These are phyloP conservation scores for Schizaphis graminum DNA, from an alignment of 2,888 invertebrate species.

Conservation along the genomic window DNA sequence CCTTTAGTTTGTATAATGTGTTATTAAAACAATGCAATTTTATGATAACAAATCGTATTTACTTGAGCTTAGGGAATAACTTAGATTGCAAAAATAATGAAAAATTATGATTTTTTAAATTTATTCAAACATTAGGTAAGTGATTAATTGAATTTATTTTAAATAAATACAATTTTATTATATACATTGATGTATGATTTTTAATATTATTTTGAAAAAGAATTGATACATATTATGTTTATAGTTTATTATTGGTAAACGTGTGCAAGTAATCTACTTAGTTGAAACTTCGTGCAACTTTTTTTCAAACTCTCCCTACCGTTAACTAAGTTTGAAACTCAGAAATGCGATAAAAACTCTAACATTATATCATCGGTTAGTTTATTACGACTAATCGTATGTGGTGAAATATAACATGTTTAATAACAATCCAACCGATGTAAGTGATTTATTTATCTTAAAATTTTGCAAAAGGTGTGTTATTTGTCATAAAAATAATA, in stretches of 20 bases:
- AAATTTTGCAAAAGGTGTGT: neutral
- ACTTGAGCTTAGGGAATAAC: neutral
- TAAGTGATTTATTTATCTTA: neutral
- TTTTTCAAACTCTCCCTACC: neutral
- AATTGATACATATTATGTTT: neutral
- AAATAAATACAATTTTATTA: neutral
- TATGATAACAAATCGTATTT: neutral
- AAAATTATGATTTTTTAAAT: neutral
- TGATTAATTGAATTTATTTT: neutral
- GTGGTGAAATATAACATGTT: neutral
- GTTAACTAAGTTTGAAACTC: constrained; percentile 33
- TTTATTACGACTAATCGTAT: constrained; percentile 22
- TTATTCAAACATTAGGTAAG: neutral
- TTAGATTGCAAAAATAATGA: neutral
- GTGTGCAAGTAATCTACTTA: neutral
- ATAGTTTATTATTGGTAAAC: constrained; percentile 25
- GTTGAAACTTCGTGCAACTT: constrained; percentile 35
- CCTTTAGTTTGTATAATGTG: neutral
- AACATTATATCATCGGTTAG: constrained; percentile 35
- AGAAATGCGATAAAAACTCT: constrained; percentile 25
- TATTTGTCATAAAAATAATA: neutral
- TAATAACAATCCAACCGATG: neutral
- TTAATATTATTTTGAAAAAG: neutral
- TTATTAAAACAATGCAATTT: neutral
- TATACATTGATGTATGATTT: neutral